phyloP scores from a whole-genome alignment of 2,113 vertebrate genomes.

The Tautogolabrus adspersus region DNA sequence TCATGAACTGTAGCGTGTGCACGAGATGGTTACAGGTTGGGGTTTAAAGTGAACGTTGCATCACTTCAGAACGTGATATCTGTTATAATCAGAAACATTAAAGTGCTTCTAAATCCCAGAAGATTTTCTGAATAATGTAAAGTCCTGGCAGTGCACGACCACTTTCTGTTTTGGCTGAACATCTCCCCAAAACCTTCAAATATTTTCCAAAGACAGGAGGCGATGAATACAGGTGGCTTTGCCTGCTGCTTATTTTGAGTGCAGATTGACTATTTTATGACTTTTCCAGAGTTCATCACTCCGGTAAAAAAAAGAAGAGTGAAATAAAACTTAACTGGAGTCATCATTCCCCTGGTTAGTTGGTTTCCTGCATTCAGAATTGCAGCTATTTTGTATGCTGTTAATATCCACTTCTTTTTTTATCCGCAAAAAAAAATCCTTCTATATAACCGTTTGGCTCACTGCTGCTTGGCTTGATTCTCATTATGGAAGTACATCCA shows the following conservation, averaged over 20 bases:
- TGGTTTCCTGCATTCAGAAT: constrained; percentile 24
- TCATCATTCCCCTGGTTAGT: constrained; percentile 47
- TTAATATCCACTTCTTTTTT: constrained; percentile 20
- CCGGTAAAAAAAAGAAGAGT: constrained; percentile 15
- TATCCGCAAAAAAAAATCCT: constrained; percentile 23
- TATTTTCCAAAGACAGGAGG: constrained; percentile 55
- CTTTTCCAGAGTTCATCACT: constrained; percentile 30
- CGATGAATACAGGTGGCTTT: constrained; percentile 66
- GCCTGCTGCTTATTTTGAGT: constrained; percentile 18
- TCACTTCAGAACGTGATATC: not conserved
- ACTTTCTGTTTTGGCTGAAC: constrained; percentile 33
- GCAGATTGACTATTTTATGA: constrained; percentile 57
- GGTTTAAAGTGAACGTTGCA: not conserved
- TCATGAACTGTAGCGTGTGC: not conserved
- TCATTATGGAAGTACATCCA: constrained; percentile 47
- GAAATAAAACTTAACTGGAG: constrained; percentile 56
- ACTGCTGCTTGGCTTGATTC: constrained; percentile 1
- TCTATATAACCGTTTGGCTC: constrained; percentile 51
- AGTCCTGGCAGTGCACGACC: constrained; percentile 4
- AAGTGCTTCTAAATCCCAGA: not conserved
- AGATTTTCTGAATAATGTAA: constrained; percentile 6
- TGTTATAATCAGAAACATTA: not conserved
- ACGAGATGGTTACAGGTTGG: not conserved
- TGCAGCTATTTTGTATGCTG: constrained; percentile 37
- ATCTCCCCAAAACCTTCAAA: constrained; percentile 47